phyloP scores from a whole-genome alignment of 1,140 invertebrate genomes.

The Scaptomyza hsui region DNA sequence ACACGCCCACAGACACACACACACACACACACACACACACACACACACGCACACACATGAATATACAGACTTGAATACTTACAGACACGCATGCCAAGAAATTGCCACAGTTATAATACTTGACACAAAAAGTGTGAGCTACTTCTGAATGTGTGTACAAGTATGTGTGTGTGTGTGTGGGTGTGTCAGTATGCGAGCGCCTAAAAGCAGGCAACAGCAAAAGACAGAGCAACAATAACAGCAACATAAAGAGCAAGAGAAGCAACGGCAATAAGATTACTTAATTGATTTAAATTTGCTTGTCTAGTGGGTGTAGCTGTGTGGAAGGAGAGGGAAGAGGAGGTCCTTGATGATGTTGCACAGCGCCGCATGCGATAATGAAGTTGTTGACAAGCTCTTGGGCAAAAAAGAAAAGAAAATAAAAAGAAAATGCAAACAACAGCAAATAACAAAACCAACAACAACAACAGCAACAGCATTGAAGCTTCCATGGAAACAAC shows the following conservation, averaged over 20 bases:
- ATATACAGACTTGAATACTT: no score
- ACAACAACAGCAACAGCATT: constrained; percentile 6
- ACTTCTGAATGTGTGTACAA: not conserved
- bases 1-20: constrained; percentile 33
- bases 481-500: not conserved
- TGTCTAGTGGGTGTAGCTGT: constrained; percentile 55
- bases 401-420: constrained; percentile 60
- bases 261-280: constrained; percentile 75
- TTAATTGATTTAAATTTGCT: constrained; percentile 82
- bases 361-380: constrained; percentile 74
- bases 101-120: constrained; percentile 68
- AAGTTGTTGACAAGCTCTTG: constrained; percentile 78
- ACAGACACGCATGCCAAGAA: constrained; percentile 37
- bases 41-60: constrained; percentile 32
- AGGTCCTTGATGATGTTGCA: constrained; percentile 48
- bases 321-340: not conserved
- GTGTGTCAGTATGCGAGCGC: constrained; percentile 24
- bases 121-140: constrained; percentile 50
- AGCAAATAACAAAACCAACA: constrained; percentile 40
- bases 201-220: constrained; percentile 68
- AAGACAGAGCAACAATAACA: constrained; percentile 38
- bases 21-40: constrained; percentile 31
- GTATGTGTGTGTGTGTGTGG: constrained; percentile 12
- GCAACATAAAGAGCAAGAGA: constrained; percentile 26
- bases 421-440: constrained; percentile 61